A percentile compares a stretch with the other conserved stretches of the same genome.
phyloP scores from a whole-genome alignment of 2,888 invertebrate genomes.

The Cephus runcator region DNA sequence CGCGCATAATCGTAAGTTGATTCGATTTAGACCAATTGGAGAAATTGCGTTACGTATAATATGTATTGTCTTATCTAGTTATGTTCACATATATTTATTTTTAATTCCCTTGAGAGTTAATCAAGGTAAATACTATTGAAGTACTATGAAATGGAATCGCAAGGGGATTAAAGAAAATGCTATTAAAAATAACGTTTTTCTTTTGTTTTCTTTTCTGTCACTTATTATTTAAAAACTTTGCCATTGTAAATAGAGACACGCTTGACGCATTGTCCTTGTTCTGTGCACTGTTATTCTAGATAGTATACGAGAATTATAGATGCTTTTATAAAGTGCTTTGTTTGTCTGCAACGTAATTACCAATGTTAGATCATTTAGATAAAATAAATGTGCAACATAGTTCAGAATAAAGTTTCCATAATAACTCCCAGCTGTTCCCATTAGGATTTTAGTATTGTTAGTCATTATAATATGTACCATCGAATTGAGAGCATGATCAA shows the following conservation, averaged over 20 bases:
- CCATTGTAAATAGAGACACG: background rate
- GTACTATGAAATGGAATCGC: too few relatives aligned
- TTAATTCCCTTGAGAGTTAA: background rate
- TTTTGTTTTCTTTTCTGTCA: background rate
- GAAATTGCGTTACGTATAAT: background rate
- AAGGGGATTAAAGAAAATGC: background rate
- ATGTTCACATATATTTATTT: background rate
- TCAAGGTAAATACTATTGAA: too few relatives aligned
- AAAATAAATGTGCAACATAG: background rate
- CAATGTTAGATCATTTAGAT: background rate
- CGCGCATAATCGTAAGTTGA: conserved; percentile 57
- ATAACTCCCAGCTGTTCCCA: background rate
- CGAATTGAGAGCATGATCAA: background rate
- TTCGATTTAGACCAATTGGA: background rate
- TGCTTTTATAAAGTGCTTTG: background rate
- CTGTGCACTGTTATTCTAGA: background rate
- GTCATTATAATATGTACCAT: background rate
- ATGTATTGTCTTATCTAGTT: background rate
- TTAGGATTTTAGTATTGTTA: background rate
- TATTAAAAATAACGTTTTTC: background rate
- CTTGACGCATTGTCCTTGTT: background rate
- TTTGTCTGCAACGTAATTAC: background rate
- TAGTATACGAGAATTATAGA: background rate
- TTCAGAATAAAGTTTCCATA: too few relatives aligned
- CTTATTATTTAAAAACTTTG: background rate